Evolutionary conservation across 2,888 invertebrate species (phyloP).

Genomic region (Plemyria rubiginata): DNA sequence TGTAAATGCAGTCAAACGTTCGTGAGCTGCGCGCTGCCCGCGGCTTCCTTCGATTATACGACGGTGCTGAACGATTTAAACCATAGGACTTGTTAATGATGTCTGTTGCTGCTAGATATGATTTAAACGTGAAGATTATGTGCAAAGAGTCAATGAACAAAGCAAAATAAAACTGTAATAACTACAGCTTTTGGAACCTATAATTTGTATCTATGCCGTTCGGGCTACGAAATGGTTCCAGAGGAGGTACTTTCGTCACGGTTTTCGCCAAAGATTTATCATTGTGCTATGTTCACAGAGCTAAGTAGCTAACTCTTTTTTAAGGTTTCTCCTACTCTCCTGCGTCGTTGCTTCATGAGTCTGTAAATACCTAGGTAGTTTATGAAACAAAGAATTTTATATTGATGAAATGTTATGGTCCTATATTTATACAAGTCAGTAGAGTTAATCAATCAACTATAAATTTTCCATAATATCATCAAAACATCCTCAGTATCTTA

Average conservation of each 20-base stretch:
- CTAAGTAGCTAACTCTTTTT: no score
- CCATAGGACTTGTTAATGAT: constrained; percentile 45
- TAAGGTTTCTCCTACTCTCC: no score
- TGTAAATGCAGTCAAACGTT: constrained; percentile 51
- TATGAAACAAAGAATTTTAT: no score
- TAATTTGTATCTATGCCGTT: background rate
- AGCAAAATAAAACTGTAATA: background rate
- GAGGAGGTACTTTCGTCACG: no score
- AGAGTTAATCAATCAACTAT: background rate
- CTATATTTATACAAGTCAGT: no score
- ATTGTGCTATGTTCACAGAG: no score
- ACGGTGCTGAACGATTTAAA: constrained; percentile 62
- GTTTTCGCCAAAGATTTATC: no score
- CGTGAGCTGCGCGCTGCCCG: constrained; percentile 58
- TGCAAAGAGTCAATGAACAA: constrained; percentile 13
- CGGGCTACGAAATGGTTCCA: background rate
- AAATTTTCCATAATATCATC: background rate
- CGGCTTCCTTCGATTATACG: constrained; percentile 66
- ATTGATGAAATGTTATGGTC: no score
- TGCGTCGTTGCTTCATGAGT: no score
- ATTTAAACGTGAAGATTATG: constrained; percentile 32
- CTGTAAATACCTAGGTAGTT: no score
- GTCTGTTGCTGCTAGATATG: constrained; percentile 28
- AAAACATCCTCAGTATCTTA: background rate
- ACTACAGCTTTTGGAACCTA: background rate